These are phyloP conservation scores for Laothoe populi DNA, from an alignment of 2,888 invertebrate genomes.

Conservation along the genomic window DNA sequence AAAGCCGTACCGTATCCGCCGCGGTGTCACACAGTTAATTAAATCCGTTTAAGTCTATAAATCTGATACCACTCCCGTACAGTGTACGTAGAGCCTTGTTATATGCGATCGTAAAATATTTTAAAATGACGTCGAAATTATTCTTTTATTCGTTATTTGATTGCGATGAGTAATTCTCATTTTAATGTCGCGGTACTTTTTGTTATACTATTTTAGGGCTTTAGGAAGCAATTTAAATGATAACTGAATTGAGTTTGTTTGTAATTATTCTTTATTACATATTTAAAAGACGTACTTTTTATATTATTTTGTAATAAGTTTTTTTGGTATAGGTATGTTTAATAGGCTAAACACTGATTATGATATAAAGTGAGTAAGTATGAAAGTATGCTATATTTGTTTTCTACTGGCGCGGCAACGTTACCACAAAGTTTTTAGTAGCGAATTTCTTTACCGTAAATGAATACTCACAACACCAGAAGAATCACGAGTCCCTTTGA, in stretches of 20 bases:
- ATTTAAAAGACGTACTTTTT: background rate
- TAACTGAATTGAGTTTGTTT: background rate
- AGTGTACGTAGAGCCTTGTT: background rate
- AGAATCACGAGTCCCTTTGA: too few species aligned
- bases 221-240: background rate
- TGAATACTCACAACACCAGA: too few species aligned
- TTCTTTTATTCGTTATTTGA: background rate
- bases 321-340: too few species aligned
- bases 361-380: too few species aligned
- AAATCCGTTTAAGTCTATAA: constrained; percentile 13
- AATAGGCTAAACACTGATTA: too few species aligned
- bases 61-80: constrained; percentile 7
- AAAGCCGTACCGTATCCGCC: constrained; percentile 21
- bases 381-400: too few species aligned
- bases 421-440: too few species aligned
- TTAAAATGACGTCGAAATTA: constrained; percentile 6
- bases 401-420: too few species aligned
- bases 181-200: background rate
- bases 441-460: too few species aligned
- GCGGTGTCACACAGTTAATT: constrained; percentile 2
- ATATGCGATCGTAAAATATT: constrained; percentile 5
- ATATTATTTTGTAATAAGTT: background rate
- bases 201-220: background rate
- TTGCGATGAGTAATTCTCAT: background rate
- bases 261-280: background rate